These are phyloP conservation scores for Actenoides hombroni DNA, from an alignment of 2,113 vertebrate genomes.

Conservation along the genomic window DNA sequence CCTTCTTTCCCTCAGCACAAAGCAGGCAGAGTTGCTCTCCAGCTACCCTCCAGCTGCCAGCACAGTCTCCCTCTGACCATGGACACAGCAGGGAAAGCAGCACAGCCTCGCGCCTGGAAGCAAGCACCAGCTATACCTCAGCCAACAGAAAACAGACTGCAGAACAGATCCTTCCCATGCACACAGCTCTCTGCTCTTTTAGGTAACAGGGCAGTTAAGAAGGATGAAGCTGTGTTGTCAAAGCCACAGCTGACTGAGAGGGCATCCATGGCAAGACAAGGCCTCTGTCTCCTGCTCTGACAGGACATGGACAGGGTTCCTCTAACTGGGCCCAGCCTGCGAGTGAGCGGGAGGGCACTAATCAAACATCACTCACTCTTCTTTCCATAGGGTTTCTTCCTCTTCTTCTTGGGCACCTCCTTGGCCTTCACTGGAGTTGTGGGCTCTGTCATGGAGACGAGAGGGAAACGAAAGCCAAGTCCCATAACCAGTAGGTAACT, in stretches of 20 bases:
- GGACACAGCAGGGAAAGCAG: neutral
- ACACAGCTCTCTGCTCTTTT: neutral
- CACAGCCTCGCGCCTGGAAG: conserved; percentile 42
- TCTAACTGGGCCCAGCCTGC: conserved; percentile 64
- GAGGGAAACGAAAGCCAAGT: conserved; percentile 49
- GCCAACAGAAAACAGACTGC: conserved; percentile 12
- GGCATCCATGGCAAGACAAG: conserved; percentile 44
- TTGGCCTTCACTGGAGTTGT: conserved; percentile 74
- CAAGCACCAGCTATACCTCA: neutral
- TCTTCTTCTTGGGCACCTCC: conserved; percentile 78
- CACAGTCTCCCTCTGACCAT: neutral
- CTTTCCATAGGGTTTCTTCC: conserved; percentile 80
- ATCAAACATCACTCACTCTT: conserved; percentile 82
- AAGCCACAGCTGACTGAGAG: neutral
- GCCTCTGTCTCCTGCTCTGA: conserved; percentile 59
- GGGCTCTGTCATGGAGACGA: conserved; percentile 71
- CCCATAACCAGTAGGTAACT: conserved; percentile 66
- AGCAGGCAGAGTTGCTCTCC: conserved; percentile 23
- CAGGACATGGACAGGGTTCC: neutral
- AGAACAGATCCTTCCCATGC: neutral
- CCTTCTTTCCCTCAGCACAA: neutral
- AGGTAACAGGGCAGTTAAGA: neutral
- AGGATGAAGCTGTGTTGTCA: conserved; percentile 20
- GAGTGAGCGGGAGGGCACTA: conserved; percentile 46
- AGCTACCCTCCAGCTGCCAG: neutral